These are phyloP conservation scores for Drosophila sulfurigaster DNA, from an alignment of 1,140 invertebrate genomes.

Conservation along the genomic window DNA sequence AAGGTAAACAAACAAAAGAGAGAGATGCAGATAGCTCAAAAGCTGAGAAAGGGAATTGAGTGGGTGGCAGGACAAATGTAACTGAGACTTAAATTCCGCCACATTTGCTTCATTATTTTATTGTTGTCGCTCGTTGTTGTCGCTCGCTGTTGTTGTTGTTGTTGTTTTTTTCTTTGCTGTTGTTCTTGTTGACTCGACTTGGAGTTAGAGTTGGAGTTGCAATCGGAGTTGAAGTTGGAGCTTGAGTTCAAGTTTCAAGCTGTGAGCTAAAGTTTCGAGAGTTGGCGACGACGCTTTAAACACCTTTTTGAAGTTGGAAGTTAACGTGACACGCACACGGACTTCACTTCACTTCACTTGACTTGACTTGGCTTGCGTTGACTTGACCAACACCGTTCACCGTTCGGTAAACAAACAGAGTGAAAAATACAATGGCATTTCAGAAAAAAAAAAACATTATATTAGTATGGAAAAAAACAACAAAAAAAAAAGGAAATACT, in stretches of 20 bases:
- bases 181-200: too few species aligned
- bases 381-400: neutral
- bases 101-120: slow-evolving; percentile 25
- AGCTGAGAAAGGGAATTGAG: neutral
- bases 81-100: slow-evolving; percentile 12
- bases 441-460: neutral
- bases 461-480: slow-evolving; percentile 6
- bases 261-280: slow-evolving; percentile 5
- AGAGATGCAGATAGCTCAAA: neutral
- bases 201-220: neutral
- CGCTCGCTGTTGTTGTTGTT: neutral
- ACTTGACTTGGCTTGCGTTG: neutral
- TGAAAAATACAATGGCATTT: slow-evolving; percentile 15
- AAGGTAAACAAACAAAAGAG: slow-evolving; percentile 75
- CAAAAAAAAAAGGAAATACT: neutral
- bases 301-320: slow-evolving; percentile 56
- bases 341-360: slow-evolving; percentile 5
- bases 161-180: neutral
- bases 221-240: neutral
- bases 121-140: neutral
- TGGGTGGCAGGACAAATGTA: neutral
- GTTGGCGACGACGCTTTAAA: slow-evolving; percentile 53
- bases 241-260: slow-evolving; percentile 13
- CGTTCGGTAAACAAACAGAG: slow-evolving; percentile 16
- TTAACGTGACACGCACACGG: slow-evolving; percentile 61